These are phyloP conservation scores for Lomographa bimaculata DNA, from an alignment of 2,888 invertebrate genomes.

Conservation along the genomic window DNA sequence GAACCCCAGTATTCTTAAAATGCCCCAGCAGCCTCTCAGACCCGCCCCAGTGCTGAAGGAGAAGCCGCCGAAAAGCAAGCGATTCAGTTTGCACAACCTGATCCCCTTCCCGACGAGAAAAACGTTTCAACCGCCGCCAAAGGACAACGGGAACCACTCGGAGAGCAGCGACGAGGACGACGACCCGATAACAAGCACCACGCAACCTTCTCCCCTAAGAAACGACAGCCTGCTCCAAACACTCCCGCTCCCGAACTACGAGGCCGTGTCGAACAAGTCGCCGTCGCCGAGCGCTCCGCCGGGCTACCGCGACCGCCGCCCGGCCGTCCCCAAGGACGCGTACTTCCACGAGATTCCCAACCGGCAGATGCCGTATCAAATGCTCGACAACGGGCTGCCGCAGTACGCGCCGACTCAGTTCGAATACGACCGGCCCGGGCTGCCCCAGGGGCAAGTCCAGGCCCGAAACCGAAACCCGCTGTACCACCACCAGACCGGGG, in stretches of 20 bases:
- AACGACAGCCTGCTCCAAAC: conserved; percentile 79
- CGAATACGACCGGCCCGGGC: conserved; percentile 65
- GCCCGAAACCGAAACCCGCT: conserved; percentile 70
- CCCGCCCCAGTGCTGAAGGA: conserved; percentile 76
- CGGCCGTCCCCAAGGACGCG: conserved; percentile 83
- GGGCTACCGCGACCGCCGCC: conserved; percentile 53
- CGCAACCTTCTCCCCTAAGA: conserved; percentile 81
- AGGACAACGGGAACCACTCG: conserved; percentile 78
- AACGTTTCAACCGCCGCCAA: conserved; percentile 71
- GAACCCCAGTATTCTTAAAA: conserved; percentile 60
- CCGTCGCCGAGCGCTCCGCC: conserved; percentile 62
- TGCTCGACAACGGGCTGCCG: conserved; percentile 55
- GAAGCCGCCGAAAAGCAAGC: conserved; percentile 74
- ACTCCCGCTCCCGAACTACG: conserved; percentile 82
- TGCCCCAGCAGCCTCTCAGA: conserved; percentile 74
- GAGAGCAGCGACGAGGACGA: conserved; percentile 85
- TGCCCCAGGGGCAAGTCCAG: conserved; percentile 58
- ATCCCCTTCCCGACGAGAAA: conserved; percentile 80
- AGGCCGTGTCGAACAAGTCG: conserved; percentile 75
- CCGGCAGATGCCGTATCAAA: conserved; percentile 66
- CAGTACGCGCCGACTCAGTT: conserved; percentile 60
- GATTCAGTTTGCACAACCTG: conserved; percentile 77
- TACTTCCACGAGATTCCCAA: conserved; percentile 85
- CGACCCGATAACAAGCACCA: conserved; percentile 68
- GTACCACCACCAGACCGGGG: conserved; percentile 70